Evolutionary conservation across 2,888 invertebrate genomes (phyloP).

Genomic region (Listrodromus nycthemerus): DNA sequence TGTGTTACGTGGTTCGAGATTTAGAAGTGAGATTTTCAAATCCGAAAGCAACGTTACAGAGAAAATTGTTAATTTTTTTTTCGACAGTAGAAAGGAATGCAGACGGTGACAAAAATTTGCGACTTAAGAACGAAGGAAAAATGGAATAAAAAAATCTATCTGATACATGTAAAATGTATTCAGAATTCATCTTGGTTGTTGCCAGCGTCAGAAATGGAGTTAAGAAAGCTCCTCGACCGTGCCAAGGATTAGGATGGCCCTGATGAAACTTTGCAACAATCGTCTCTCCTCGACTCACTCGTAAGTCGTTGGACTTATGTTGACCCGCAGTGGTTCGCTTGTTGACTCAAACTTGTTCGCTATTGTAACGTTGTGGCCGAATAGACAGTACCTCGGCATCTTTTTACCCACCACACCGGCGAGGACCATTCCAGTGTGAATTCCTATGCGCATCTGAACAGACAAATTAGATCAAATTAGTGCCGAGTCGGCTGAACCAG

Average conservation of each 20-base stretch:
- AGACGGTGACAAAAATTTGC: too few relatives aligned
- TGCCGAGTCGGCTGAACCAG: not conserved
- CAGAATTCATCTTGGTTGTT: too few relatives aligned
- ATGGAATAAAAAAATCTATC: too few relatives aligned
- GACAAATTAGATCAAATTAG: slow-evolving; percentile 42
- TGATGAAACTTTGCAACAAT: too few relatives aligned
- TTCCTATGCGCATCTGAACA: slow-evolving; percentile 95
- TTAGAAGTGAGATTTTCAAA: too few relatives aligned
- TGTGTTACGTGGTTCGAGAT: too few relatives aligned
- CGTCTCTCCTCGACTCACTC: slow-evolving; percentile 88
- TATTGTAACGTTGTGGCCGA: slow-evolving; percentile 97
- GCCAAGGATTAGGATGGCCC: too few relatives aligned
- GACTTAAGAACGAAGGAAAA: too few relatives aligned
- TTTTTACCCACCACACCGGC: slow-evolving; percentile 98
- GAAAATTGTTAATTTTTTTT: too few relatives aligned
- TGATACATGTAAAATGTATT: too few relatives aligned
- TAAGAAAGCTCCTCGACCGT: not conserved
- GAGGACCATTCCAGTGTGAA: slow-evolving; percentile 96
- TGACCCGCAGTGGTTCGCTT: slow-evolving; percentile 95
- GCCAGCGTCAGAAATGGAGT: not conserved
- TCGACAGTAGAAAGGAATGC: too few relatives aligned
- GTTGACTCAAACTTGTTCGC: slow-evolving; percentile 98
- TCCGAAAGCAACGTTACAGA: too few relatives aligned
- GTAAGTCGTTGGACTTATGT: slow-evolving; percentile 97
- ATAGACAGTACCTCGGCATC: slow-evolving; percentile 97